A percentile compares a stretch with the other conserved stretches of the same genome.
Conservation (phyloP, 2,888 invertebrate genomes). For the Tenthredo distinguenda region DNA sequence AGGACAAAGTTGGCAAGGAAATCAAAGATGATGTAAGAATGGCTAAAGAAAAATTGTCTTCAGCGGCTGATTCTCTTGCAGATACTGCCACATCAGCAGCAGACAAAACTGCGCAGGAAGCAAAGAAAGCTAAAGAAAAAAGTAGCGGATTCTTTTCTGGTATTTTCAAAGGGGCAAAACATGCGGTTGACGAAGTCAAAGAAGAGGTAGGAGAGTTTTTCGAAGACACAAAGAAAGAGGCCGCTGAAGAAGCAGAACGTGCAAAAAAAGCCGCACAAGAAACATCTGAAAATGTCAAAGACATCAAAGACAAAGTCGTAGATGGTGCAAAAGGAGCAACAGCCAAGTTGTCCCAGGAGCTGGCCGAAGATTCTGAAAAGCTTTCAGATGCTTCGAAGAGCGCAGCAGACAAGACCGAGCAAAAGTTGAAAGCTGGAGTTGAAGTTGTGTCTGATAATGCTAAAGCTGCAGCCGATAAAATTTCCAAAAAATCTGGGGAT, state of each 20-base stretch:
- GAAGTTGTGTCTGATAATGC: constrained; percentile 57
- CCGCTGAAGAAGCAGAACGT: constrained; percentile 58
- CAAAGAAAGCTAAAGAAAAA: constrained; percentile 60
- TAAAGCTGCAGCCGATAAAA: constrained; percentile 36
- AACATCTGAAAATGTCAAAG: constrained; percentile 50
- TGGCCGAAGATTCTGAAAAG: constrained; percentile 54
- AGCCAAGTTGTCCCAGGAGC: constrained; percentile 50
- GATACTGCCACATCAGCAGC: constrained; percentile 54
- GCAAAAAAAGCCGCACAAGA: constrained; percentile 51
- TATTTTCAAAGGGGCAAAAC: constrained; percentile 68
- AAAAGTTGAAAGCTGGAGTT: constrained; percentile 54
- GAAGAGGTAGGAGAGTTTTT: constrained; percentile 57
- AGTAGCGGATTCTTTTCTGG: constrained; percentile 67
- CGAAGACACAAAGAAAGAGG: constrained; percentile 56
- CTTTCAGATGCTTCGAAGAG: constrained; percentile 56
- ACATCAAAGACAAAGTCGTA: constrained; percentile 16
- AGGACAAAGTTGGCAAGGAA: constrained; percentile 56
- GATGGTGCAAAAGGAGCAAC: constrained; percentile 62
- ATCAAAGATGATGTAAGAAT: constrained; percentile 56
- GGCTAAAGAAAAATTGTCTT: constrained; percentile 56
- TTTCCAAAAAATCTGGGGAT: constrained; percentile 8
- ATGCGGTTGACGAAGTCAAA: constrained; percentile 54
- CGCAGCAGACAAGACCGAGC: constrained; percentile 62
- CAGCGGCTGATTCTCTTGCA: constrained; percentile 53
- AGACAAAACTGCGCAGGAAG: constrained; percentile 54